Percentiles rank a stretch among this genome's conserved stretches.
Evolutionary conservation across 1,140 invertebrate genomes (phyloP).

Genomic region (Drosophila virilis): DNA sequence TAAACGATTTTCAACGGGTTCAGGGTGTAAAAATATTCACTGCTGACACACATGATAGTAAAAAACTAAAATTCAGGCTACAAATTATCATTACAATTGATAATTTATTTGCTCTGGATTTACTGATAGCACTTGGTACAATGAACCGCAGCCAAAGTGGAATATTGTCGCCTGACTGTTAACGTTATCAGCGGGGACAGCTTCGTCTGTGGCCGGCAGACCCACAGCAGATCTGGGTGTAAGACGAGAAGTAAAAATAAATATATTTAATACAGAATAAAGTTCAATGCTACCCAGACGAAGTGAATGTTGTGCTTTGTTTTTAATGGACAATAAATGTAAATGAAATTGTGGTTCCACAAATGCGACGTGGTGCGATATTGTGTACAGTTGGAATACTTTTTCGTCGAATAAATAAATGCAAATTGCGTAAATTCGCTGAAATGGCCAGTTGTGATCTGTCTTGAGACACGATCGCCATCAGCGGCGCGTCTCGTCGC

Average conservation of each 20-base stretch:
- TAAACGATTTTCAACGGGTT: too few species aligned
- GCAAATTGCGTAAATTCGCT: slow-evolving; percentile 71
- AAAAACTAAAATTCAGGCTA: neutral
- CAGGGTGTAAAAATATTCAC: neutral
- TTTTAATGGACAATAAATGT: slow-evolving; percentile 50
- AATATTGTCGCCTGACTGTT: neutral
- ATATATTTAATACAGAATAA: neutral
- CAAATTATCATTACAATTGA: neutral
- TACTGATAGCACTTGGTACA: neutral
- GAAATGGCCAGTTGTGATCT: slow-evolving; percentile 34
- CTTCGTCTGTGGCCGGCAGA: slow-evolving; percentile 26
- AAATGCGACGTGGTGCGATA: slow-evolving; percentile 5
- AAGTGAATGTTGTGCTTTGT: slow-evolving; percentile 10
- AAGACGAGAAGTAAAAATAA: neutral
- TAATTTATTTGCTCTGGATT: neutral
- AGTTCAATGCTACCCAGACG: slow-evolving; percentile 21
- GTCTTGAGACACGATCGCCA: neutral
- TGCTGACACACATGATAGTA: slow-evolving; percentile 7
- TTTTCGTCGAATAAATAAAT: slow-evolving; percentile 32
- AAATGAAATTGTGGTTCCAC: slow-evolving; percentile 31
- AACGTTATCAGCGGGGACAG: neutral
- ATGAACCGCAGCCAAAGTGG: slow-evolving; percentile 2
- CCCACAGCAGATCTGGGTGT: slow-evolving; percentile 28
- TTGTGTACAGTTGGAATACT: slow-evolving; percentile 37
- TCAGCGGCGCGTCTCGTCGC: neutral